Percentiles rank a stretch among this genome's conserved stretches.
phyloP scores from a whole-genome alignment of 2,113 vertebrate species.

The Accipiter virgatus region DNA sequence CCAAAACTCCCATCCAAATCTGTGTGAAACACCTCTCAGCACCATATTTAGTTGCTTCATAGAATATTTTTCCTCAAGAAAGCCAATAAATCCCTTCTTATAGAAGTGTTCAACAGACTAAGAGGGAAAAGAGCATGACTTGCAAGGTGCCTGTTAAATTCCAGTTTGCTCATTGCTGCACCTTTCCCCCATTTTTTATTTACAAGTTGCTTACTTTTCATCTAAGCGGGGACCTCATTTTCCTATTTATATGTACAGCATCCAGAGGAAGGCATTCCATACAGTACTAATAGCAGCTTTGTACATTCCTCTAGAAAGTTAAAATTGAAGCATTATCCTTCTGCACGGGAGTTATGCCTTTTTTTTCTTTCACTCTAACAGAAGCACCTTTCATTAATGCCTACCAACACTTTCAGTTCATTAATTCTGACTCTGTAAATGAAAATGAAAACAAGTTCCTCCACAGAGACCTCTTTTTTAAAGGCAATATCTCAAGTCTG shows the following conservation, averaged over 20 bases:
- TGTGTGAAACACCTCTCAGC: neutral
- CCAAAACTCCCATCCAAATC: neutral
- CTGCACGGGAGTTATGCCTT: neutral
- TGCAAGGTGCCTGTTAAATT: neutral
- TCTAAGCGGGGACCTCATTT: neutral
- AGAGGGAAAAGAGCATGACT: neutral
- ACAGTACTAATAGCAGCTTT: neutral
- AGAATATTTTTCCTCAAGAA: neutral
- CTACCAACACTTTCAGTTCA: neutral
- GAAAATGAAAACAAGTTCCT: neutral
- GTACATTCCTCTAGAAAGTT: neutral
- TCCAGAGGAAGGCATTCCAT: neutral
- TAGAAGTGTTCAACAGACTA: neutral
- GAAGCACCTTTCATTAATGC: neutral
- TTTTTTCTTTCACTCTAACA: neutral
- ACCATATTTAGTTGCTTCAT: neutral
- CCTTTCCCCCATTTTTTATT: neutral
- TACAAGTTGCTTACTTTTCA: neutral
- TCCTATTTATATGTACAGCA: neutral
- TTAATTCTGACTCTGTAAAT: slow-evolving; percentile 30
- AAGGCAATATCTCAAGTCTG: neutral
- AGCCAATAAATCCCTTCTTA: neutral
- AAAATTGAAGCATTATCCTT: neutral
- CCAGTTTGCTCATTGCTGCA: neutral
- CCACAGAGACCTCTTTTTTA: neutral